Evolutionary conservation across 2,888 invertebrate species (phyloP), one percentile per base, ranked within the genome.

Genomic region (Blastobasis adustella): DNA sequence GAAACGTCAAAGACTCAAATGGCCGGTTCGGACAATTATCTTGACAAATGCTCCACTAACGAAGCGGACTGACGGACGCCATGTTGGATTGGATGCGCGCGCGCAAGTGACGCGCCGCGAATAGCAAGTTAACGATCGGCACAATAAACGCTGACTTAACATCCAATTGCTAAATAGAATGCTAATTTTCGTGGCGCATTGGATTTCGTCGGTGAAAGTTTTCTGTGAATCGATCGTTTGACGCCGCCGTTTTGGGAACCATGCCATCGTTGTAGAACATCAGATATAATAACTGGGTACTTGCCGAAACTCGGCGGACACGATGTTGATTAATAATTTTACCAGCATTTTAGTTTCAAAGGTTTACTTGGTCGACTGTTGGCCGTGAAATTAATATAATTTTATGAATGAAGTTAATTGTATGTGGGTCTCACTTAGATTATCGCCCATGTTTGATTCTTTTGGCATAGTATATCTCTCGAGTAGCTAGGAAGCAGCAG

Each of bases 11-110:
- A 69, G 66, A 69, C 68, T 71, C 67, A 74, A 80, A 79, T 73
- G 76, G 76, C 64, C 55, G 60, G 71, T 75, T 74, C 70, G 67
- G 72, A 76, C 80, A 81, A 82, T 82, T 82, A 81, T 81, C 78
- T 79, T 81, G 79, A 83, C 83, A 82, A 85, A 85, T 83, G 78
- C 74, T 73, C 69, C 59, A 67, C 82, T 84, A 84, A 82, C 79
- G 83, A 83, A 82, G 73, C 61, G 58, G 57, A 60, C 63, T 72
- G 74, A 73, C 73, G 67, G 62, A 64, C 67, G 67, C 69, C 74
- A 69, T 74, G 63, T 74, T 71, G 66, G 69, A 75, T 74, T 71
- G 66, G 69, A 75, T 67, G 74, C 71, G 69, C 67, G 65, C 9
- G 70, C 69, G 67, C 69, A 69, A 69, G 69, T 75, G 76, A 77